Percentiles rank a stretch among this genome's conserved stretches.
Evolutionary conservation across 2,888 invertebrate genomes (phyloP).

Genomic region (Ornithoptera alexandrae): DNA sequence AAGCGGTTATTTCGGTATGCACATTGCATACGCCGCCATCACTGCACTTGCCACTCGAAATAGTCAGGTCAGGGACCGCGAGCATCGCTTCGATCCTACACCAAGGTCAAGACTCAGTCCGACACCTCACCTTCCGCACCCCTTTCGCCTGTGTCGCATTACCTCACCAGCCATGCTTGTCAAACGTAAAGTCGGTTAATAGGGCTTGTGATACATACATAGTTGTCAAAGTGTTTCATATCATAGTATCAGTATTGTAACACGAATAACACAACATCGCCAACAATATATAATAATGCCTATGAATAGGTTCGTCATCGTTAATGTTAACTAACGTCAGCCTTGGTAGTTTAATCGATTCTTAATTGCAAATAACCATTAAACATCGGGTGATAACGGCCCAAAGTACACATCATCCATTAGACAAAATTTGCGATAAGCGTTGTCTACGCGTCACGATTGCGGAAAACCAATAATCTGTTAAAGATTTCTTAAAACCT

Average conservation of each 20-base stretch:
- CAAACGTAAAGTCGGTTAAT: constrained; percentile 41
- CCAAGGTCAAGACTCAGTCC: constrained; percentile 77
- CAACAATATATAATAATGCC: constrained; percentile 13
- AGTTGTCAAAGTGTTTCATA: neutral
- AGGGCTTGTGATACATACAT: constrained; percentile 35
- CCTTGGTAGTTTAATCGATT: constrained; percentile 66
- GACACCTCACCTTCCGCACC: constrained; percentile 45
- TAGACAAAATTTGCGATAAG: constrained; percentile 60
- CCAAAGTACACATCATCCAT: constrained; percentile 55
- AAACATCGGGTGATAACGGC: constrained; percentile 65
- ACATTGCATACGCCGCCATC: constrained; percentile 71
- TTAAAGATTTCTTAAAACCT: neutral
- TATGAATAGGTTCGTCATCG: constrained; percentile 46
- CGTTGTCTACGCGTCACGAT: constrained; percentile 30
- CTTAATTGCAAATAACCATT: constrained; percentile 76
- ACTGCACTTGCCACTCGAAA: constrained; percentile 79
- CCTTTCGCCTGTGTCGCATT: constrained; percentile 35
- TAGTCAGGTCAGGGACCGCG: constrained; percentile 80
- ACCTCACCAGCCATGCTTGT: constrained; percentile 53
- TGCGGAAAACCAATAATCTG: constrained; percentile 24
- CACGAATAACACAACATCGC: constrained; percentile 6
- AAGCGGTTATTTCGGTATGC: constrained; percentile 79
- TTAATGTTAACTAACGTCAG: constrained; percentile 70
- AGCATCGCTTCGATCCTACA: constrained; percentile 75
- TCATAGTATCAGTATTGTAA: neutral